Percentiles rank a stretch among this genome's conserved stretches.
phyloP scores from a whole-genome alignment of 2,113 vertebrate genomes.

The Leiothrix lutea region DNA sequence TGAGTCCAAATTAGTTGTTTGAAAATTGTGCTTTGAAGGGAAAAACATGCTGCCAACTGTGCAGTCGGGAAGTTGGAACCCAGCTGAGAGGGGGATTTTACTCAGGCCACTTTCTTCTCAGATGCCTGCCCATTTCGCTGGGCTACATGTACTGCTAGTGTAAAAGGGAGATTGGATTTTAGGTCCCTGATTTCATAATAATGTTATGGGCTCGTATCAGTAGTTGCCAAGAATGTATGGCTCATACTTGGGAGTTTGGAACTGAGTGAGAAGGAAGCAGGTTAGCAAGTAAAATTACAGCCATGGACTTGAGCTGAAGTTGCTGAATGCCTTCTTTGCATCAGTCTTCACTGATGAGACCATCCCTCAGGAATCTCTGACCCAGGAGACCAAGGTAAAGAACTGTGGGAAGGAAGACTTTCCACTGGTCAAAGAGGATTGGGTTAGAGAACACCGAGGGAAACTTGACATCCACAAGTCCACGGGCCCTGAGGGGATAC shows the following conservation, averaged over 20 bases:
- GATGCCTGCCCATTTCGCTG: background rate
- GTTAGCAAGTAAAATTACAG: background rate
- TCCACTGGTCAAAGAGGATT: background rate
- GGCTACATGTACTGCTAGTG: background rate
- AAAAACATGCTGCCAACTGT: background rate
- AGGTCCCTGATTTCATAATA: background rate
- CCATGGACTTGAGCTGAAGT: background rate
- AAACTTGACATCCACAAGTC: background rate
- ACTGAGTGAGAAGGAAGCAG: background rate
- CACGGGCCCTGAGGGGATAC: background rate
- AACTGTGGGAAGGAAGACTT: background rate
- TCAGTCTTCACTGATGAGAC: background rate
- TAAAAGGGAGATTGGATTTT: background rate
- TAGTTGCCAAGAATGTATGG: background rate
- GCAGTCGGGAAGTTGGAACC: background rate
- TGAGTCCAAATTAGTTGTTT: slow-evolving; percentile 20
- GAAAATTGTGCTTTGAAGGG: background rate
- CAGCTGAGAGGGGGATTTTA: background rate
- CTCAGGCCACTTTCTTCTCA: background rate
- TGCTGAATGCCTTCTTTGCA: background rate
- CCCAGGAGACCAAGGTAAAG: background rate
- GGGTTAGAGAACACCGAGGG: background rate
- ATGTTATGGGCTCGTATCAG: rapidly evolving
- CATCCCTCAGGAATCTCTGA: background rate
- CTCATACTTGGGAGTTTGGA: background rate